A percentile compares a stretch with the other conserved stretches of the same genome.
phyloP scores from a whole-genome alignment of 1,140 invertebrate genomes.

The Rhopalosiphum padi region DNA sequence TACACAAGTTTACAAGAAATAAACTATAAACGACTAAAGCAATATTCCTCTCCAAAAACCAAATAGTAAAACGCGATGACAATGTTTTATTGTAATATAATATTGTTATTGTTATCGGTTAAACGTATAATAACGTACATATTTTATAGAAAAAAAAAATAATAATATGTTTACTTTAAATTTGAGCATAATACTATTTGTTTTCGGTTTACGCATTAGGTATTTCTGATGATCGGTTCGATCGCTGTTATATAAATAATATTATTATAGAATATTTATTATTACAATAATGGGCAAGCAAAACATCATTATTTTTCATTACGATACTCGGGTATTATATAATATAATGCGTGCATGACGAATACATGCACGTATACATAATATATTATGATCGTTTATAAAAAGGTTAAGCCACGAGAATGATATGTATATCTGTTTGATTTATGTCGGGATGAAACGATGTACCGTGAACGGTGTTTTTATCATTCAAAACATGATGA shows the following conservation, averaged over 20 bases:
- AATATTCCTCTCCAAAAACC: not conserved
- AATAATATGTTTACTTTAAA: not conserved
- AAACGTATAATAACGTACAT: not conserved
- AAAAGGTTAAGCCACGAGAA: not conserved
- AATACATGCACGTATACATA: not conserved
- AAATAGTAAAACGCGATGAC: not conserved
- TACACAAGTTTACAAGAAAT: not conserved
- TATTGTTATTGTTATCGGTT: not conserved
- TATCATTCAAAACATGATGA: conserved; percentile 10
- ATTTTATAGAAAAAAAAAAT: not conserved
- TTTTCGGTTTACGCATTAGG: not conserved
- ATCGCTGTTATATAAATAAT: not conserved
- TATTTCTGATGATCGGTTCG: not conserved
- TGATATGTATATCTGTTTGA: not conserved
- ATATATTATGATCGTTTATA: conserved; percentile 14
- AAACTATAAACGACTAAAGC: not conserved
- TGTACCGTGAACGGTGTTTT: not conserved
- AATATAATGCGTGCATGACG: not conserved
- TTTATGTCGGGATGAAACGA: not conserved
- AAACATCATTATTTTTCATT: not conserved
- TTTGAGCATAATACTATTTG: not conserved
- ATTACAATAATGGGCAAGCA: not conserved
- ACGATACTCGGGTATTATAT: not conserved
- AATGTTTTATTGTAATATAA: not conserved
- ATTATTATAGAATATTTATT: not conserved